Base-by-base conservation (phyloP, 2,888 invertebrate genomes). In the Tachina grossa region DNA sequence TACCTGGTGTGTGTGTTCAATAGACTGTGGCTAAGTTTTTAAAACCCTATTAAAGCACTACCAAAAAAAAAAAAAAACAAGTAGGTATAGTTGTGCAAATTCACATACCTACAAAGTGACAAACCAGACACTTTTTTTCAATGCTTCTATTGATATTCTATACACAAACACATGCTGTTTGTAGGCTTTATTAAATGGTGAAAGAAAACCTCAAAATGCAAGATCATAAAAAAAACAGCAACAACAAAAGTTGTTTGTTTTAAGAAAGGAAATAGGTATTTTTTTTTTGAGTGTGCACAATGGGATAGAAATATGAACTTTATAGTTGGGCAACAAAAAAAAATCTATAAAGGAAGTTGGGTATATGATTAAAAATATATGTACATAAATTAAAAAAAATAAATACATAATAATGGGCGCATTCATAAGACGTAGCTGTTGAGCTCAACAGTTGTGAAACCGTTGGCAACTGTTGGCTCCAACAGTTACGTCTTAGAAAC, bases 141-240 rank as follows among this genome's bases (percentile, higher is more conserved):
- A 49, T 57, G n/a, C 41, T 74, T 85, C 84, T 85, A 85, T 81
- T 81, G 77, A 81, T 85, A 81, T 81, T 80, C 84, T 81, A 80
- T 76, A 77, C 84, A 59, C 78, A 74, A 55, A 78, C 63, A 84
- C 72, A 68, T 41, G 61, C 61, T 61, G 57, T 76, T 63, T 55
- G 75, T 77, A 76, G 83, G 77, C 77, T 53, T 77, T 65, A 31
- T 31, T 31, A 51, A 69, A 69, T 59, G 65, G 16, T 41, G 47
- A 63, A 79, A 72, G 80, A 72, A 85, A 68, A 72, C 84, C 84
- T 66, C 68, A 81, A 85, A 85, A 72, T 81, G 77, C 72, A 85
- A 77, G 81, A 81, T 85, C 84, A 55, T 9, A 53, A 81, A 75
- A 66, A 51, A 53, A 53, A 45, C n/a, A 43, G 71, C 61, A 71